A percentile compares a stretch with the other conserved stretches of the same genome.
These are phyloP conservation scores for Ganaspis brasiliensis DNA, from an alignment of 2,888 invertebrate species.

Conservation along the genomic window DNA sequence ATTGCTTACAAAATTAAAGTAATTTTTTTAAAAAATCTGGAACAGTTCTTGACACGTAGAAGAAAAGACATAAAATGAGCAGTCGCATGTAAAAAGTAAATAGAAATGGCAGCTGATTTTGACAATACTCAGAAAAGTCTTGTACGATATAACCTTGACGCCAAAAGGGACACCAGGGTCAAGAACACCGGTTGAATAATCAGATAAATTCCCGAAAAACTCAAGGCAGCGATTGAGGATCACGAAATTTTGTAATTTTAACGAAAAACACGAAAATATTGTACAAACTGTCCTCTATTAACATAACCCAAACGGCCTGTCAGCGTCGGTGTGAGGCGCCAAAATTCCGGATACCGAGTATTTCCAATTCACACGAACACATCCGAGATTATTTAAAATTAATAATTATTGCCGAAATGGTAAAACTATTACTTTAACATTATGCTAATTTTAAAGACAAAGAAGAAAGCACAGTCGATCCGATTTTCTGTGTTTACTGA, in stretches of 20 bases:
- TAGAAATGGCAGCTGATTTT: constrained; percentile 79
- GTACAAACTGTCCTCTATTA: background rate
- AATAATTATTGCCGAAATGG: background rate
- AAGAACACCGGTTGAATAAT: background rate
- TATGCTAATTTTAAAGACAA: constrained; percentile 10
- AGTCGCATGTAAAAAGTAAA: constrained; percentile 32
- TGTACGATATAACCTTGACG: constrained; percentile 54
- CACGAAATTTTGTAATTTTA: background rate
- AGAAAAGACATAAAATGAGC: background rate
- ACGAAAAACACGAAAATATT: background rate
- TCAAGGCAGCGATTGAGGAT: background rate
- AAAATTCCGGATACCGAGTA: constrained; percentile 21
- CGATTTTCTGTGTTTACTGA: constrained; percentile 25
- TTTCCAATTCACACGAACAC: constrained; percentile 23
- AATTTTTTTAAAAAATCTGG: background rate
- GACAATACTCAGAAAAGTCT: constrained; percentile 54
- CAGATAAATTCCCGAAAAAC: background rate
- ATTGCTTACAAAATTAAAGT: background rate
- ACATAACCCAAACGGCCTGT: constrained; percentile 29
- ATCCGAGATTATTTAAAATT: constrained; percentile 12
- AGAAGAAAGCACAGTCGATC: constrained; percentile 25
- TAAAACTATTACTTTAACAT: background rate
- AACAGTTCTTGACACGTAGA: constrained; percentile 3
- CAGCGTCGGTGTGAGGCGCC: constrained; percentile 36
- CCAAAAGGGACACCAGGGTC: background rate